These are phyloP conservation scores for Cryptoprocta ferox DNA, from an alignment of 2,797 vertebrate genomes.

Conservation along the genomic window DNA sequence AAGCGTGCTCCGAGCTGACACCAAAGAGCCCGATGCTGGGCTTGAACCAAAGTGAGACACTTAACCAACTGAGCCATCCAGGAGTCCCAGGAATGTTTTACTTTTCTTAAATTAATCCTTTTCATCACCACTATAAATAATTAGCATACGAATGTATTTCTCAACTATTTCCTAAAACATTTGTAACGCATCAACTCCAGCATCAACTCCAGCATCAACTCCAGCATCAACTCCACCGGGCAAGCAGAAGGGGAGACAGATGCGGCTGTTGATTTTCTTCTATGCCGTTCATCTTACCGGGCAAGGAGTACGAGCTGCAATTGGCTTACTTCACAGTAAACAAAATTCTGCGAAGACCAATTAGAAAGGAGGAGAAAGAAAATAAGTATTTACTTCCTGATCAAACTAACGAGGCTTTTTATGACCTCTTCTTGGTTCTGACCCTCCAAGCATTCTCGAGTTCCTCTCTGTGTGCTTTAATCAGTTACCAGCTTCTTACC, in stretches of 20 bases:
- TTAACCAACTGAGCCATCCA: no score
- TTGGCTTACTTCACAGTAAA: not conserved
- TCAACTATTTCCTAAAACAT: not conserved
- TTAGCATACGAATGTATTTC: no score
- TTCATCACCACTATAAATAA: not conserved
- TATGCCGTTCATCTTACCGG: fast-evolving
- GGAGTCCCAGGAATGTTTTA: not conserved
- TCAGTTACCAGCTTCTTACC: not conserved
- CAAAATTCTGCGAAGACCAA: not conserved
- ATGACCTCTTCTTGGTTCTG: not conserved
- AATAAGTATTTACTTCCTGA: not conserved
- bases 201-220: not conserved
- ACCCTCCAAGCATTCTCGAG: fast-evolving
- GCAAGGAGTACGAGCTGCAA: not conserved
- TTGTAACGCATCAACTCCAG: fast-evolving
- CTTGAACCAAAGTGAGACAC: no score
- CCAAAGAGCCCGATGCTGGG: no score
- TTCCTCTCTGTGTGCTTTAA: not conserved
- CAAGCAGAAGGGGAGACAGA: not conserved
- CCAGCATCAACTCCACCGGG: not conserved
- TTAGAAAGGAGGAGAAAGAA: not conserved
- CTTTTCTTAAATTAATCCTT: not conserved
- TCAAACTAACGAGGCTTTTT: not conserved
- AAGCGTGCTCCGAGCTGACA: no score
- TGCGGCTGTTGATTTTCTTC: not conserved